Percentiles rank a stretch among this genome's conserved stretches.
Evolutionary conservation across 2,888 invertebrate genomes (phyloP).

Genomic region (Neoascia interrupta): DNA sequence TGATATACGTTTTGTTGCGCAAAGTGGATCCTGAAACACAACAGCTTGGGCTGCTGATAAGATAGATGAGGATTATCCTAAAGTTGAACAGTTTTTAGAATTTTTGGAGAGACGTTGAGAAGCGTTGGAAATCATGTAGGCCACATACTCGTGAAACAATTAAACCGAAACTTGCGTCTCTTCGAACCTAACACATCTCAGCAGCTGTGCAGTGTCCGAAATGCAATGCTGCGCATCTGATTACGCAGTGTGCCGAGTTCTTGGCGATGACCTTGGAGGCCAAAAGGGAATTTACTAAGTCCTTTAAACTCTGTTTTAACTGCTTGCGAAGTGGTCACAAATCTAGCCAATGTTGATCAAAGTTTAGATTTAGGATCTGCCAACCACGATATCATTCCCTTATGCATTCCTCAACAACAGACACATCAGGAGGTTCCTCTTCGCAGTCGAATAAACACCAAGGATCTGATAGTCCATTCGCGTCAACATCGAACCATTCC

Average conservation of each 20-base stretch:
- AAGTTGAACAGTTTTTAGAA: slow-evolving; percentile 22
- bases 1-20: slow-evolving; percentile 28
- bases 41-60: slow-evolving; percentile 12
- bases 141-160: neutral
- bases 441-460: no score
- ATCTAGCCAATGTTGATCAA: neutral
- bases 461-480: no score
- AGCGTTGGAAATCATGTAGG: slow-evolving; percentile 28
- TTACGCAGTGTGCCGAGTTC: slow-evolving; percentile 15
- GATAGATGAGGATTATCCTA: slow-evolving; percentile 5
- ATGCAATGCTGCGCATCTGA: neutral
- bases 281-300: slow-evolving; percentile 10
- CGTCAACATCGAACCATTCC: no score
- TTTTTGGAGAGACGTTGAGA: slow-evolving; percentile 49
- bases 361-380: slow-evolving; percentile 11
- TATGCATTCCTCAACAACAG: neutral
- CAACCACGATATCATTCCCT: slow-evolving; percentile 21
- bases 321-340: neutral
- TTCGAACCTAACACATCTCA: slow-evolving; percentile 18
- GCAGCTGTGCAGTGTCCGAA: neutral
- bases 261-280: neutral
- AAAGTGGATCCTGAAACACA: slow-evolving; percentile 30
- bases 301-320: slow-evolving; percentile 21
- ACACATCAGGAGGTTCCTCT: no score
- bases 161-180: neutral